phyloP scores from a whole-genome alignment of 1,140 invertebrate species.

The Leptoteleia sp. region DNA sequence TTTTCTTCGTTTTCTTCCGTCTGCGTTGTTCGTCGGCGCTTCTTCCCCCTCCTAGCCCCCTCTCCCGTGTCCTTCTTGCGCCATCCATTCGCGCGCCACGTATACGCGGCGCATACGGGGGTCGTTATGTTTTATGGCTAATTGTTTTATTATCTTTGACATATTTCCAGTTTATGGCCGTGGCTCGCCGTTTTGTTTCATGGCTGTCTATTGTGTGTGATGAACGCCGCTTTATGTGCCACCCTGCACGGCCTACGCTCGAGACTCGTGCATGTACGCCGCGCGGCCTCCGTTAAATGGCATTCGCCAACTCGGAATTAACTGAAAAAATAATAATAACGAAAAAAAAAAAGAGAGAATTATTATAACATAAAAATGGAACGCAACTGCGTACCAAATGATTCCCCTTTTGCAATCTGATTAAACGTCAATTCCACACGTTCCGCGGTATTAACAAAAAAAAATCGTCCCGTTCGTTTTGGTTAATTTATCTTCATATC shows the following conservation, averaged over 20 bases:
- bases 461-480: too few species aligned
- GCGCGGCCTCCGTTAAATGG: conserved; percentile 51
- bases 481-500: too few species aligned
- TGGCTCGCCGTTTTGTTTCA: conserved; percentile 77
- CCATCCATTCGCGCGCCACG: conserved; percentile 59
- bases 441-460: too few species aligned
- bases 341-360: too few species aligned
- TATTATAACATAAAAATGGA: conserved; percentile 24
- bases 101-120: conserved; percentile 76
- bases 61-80: conserved; percentile 56
- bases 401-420: too few species aligned
- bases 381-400: background rate
- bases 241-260: conserved; percentile 66
- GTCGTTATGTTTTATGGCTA: conserved; percentile 82
- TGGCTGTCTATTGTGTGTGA: conserved; percentile 79
- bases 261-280: conserved; percentile 48
- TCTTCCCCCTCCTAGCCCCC: conserved; percentile 49
- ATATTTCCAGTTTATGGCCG: conserved; percentile 81
- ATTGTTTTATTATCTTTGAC: conserved; percentile 83
- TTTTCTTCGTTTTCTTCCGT: conserved; percentile 51
- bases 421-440: too few species aligned
- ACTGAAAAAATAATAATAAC: conserved; percentile 43
- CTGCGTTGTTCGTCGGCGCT: conserved; percentile 47
- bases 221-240: conserved; percentile 71
- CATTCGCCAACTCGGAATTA: conserved; percentile 53